Evolutionary conservation across 2,797 vertebrate genomes (phyloP).

Genomic region (Brotula barbata): DNA sequence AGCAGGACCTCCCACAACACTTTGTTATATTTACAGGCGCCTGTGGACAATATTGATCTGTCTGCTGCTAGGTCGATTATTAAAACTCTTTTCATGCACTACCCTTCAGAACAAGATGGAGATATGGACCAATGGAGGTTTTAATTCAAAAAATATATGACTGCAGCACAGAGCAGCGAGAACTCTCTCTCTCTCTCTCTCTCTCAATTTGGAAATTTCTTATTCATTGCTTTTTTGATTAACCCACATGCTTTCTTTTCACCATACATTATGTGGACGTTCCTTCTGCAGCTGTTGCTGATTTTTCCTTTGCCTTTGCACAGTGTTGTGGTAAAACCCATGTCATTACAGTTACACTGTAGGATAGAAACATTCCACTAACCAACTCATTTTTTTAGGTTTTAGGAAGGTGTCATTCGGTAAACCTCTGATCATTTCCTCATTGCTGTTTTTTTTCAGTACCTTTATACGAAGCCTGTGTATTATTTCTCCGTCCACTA

Average conservation of each 20-base stretch:
- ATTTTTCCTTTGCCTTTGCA: slow-evolving; percentile 4
- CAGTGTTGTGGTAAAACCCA: not conserved
- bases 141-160: slow-evolving; percentile 54
- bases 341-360: not conserved
- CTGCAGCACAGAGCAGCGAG: slow-evolving; percentile 12
- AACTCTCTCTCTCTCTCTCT: not conserved
- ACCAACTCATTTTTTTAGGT: slow-evolving; percentile 1
- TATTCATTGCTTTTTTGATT: slow-evolving; percentile 40
- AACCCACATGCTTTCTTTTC: slow-evolving; percentile 15
- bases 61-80: slow-evolving; percentile 42
- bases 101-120: slow-evolving; percentile 37
- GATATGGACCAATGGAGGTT: slow-evolving; percentile 43
- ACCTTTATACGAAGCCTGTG: slow-evolving; percentile 1
- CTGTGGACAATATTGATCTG: slow-evolving; percentile 57
- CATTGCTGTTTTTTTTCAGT: not conserved
- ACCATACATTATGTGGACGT: slow-evolving; percentile 15
- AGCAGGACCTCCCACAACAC: slow-evolving; percentile 6
- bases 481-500: not conserved
- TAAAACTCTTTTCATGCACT: slow-evolving; percentile 42
- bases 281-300: slow-evolving; percentile 25
- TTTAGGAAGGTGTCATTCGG: not conserved
- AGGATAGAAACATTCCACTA: not conserved
- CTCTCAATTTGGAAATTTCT: slow-evolving; percentile 19
- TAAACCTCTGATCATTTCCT: not conserved
- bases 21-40: slow-evolving; percentile 40